Percentiles rank a stretch among this genome's conserved stretches.
Conservation (phyloP, 2,797 vertebrate genomes). For the Sciurus carolinensis region DNA sequence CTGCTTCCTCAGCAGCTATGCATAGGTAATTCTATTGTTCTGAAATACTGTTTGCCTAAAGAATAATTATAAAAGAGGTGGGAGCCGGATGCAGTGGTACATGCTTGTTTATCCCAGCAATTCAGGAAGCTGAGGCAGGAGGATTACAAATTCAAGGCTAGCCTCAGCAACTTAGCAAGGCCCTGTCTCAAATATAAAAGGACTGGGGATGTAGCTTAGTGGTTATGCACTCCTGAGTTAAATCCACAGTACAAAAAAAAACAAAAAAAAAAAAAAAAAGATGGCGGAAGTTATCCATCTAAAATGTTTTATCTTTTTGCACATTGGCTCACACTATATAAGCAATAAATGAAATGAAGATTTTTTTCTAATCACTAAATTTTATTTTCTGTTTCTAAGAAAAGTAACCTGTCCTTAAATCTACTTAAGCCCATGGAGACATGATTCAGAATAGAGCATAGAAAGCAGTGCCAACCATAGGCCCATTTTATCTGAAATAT, state of each 20-base stretch:
- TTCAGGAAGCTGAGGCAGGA: no score
- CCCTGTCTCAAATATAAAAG: no score
- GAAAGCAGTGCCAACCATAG: neutral
- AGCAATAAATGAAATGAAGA: neutral
- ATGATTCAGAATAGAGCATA: neutral
- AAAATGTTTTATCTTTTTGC: constrained; percentile 31
- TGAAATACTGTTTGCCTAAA: constrained; percentile 49
- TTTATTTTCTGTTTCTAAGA: constrained; percentile 8
- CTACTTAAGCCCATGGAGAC: neutral
- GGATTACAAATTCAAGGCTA: no score
- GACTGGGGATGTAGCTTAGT: no score
- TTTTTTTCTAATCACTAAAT: neutral
- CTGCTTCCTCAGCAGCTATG: neutral
- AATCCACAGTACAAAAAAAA: no score
- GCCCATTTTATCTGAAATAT: neutral
- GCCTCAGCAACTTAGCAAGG: no score
- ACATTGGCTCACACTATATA: neutral
- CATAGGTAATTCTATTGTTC: neutral
- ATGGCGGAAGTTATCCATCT: neutral
- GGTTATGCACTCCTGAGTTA: no score
- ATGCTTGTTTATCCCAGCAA: no score
- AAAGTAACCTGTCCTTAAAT: neutral
- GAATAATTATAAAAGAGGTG: neutral
- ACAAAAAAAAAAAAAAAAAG: no score
- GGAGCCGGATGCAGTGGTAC: no score